Conservation (phyloP, 2,797 vertebrate genomes). For the Apogon hyalosoma region DNA sequence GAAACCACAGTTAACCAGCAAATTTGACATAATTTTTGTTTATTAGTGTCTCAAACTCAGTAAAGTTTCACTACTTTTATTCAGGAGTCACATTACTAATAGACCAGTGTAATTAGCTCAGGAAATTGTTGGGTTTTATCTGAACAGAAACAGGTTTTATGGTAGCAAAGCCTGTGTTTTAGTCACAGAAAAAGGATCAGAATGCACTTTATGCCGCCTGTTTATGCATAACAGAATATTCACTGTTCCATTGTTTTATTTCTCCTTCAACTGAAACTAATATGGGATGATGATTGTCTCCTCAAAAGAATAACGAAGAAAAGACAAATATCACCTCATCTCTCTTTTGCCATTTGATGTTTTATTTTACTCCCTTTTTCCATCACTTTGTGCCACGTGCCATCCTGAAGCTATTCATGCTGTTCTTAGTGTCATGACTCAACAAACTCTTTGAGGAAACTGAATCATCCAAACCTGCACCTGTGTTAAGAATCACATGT, state of each 20-base stretch:
- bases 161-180: neutral
- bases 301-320: neutral
- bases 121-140: neutral
- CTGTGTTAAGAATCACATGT: constrained; percentile 38
- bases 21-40: no score
- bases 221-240: no score
- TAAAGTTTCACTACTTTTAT: no score
- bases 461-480: constrained; percentile 34
- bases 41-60: no score
- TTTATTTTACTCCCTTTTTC: neutral
- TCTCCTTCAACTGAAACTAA: no score
- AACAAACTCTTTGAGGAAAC: neutral
- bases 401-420: constrained; percentile 9
- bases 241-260: no score
- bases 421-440: constrained; percentile 27
- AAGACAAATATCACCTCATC: no score
- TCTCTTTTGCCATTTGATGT: neutral
- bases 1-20: no score
- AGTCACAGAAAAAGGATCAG: neutral
- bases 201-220: no score
- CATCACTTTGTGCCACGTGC: constrained; percentile 7
- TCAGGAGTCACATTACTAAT: no score
- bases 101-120: neutral
- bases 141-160: neutral
- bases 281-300: neutral